Evolutionary conservation across 2,888 invertebrate genomes (phyloP).

Genomic region (Neoaliturus tenellus): DNA sequence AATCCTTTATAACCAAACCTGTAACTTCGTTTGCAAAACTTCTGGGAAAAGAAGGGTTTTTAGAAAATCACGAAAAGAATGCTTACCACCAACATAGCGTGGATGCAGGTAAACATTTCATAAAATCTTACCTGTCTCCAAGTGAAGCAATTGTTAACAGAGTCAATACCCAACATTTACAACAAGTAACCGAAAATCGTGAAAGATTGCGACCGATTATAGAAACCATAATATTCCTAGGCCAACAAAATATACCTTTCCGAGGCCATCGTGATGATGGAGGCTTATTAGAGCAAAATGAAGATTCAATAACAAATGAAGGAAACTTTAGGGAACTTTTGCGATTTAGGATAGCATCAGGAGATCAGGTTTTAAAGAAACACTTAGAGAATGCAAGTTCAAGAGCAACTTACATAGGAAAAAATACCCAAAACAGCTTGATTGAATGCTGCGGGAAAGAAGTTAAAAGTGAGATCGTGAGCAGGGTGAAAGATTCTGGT

Average conservation of each 20-base stretch:
- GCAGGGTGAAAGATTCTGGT: slow-evolving; percentile 10
- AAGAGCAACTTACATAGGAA: slow-evolving; percentile 41
- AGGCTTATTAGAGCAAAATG: slow-evolving; percentile 23
- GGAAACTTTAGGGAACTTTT: slow-evolving; percentile 43
- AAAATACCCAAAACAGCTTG: slow-evolving; percentile 36
- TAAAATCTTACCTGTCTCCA: slow-evolving; percentile 18
- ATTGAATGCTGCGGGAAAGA: slow-evolving; percentile 51
- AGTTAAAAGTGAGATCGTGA: neutral
- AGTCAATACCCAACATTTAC: neutral
- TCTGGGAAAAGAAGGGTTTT: slow-evolving; percentile 38
- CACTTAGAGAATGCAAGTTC: neutral
- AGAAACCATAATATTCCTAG: slow-evolving; percentile 63
- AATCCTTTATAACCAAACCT: neutral
- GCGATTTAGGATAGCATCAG: slow-evolving; percentile 14
- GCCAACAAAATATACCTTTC: slow-evolving; percentile 66
- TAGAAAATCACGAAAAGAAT: slow-evolving; percentile 29
- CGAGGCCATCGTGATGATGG: slow-evolving; percentile 64
- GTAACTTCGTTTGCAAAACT: slow-evolving; percentile 34
- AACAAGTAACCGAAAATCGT: slow-evolving; percentile 47
- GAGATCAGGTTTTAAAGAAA: neutral
- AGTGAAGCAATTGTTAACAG: slow-evolving; percentile 1
- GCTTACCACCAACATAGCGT: slow-evolving; percentile 48
- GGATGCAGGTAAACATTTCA: slow-evolving; percentile 9
- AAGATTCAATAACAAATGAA: neutral
- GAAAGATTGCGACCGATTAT: slow-evolving; percentile 61